Percentiles rank a stretch among this genome's conserved stretches.
These are phyloP conservation scores for Hartigia nigra DNA, from an alignment of 2,888 invertebrate genomes.

Conservation along the genomic window DNA sequence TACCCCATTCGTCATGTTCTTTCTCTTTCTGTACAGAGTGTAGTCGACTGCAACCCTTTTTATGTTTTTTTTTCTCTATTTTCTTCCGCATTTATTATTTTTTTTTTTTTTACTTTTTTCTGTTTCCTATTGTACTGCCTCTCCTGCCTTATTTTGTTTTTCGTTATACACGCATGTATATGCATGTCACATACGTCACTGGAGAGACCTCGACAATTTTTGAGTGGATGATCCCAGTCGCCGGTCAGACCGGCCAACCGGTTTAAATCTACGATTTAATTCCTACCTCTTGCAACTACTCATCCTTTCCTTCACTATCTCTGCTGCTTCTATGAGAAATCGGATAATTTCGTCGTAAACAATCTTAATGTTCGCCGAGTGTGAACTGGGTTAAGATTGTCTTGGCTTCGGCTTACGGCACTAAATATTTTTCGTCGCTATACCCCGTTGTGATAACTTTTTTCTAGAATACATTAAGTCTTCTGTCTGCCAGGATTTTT, in stretches of 20 bases:
- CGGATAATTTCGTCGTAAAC: constrained; percentile 25
- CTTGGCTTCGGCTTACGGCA: constrained; percentile 12
- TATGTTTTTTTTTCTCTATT: neutral
- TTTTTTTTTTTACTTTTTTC: neutral
- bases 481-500: neutral
- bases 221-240: neutral
- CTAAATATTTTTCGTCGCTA: constrained; percentile 3
- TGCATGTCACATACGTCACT: neutral
- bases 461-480: neutral
- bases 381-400: constrained; percentile 20
- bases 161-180: neutral
- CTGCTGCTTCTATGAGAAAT: neutral
- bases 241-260: neutral
- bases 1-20: neutral
- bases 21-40: neutral
- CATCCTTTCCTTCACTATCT: too few species aligned
- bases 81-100: neutral
- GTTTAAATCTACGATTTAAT: neutral
- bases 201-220: neutral
- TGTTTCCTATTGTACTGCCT: neutral
- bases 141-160: neutral
- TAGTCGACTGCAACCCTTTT: neutral
- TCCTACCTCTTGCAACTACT: neutral
- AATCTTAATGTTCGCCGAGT: constrained; percentile 22
- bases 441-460: neutral